Percentiles rank a stretch among this genome's conserved stretches.
phyloP scores from a whole-genome alignment of 2,888 invertebrate genomes.

The Anaspis maculata region DNA sequence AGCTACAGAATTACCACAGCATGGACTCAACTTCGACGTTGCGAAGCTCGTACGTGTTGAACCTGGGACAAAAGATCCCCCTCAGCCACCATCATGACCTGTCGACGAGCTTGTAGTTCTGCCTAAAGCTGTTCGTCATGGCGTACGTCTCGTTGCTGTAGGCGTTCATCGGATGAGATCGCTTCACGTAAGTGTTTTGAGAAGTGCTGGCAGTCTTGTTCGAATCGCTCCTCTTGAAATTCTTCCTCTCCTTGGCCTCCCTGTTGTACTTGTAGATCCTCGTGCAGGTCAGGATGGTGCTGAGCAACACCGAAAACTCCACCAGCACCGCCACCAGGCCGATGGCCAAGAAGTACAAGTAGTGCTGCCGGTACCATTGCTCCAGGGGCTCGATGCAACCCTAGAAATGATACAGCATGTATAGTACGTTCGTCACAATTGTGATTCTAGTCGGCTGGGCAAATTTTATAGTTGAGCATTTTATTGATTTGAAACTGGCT shows the following conservation, averaged over 20 bases:
- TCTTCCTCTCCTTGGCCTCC: slow-evolving; percentile 34
- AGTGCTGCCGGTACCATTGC: slow-evolving; percentile 71
- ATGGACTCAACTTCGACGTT: slow-evolving; percentile 53
- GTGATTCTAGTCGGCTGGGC: no score
- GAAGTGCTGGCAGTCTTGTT: slow-evolving; percentile 10
- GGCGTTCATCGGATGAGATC: slow-evolving; percentile 24
- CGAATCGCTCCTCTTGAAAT: slow-evolving; percentile 15
- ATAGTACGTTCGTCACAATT: neutral
- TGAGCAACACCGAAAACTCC: slow-evolving; percentile 62
- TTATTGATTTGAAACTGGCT: no score
- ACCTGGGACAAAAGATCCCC: slow-evolving; percentile 25
- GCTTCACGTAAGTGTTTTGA: slow-evolving; percentile 13
- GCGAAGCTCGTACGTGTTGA: slow-evolving; percentile 36
- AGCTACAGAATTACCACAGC: slow-evolving; percentile 54
- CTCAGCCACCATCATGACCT: slow-evolving; percentile 38
- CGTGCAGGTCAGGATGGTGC: slow-evolving; percentile 64
- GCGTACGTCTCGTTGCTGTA: slow-evolving; percentile 39
- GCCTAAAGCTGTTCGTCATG: slow-evolving; percentile 35
- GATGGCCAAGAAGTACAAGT: slow-evolving; percentile 56
- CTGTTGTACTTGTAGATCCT: slow-evolving; percentile 49
- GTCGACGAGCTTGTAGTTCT: slow-evolving; percentile 36
- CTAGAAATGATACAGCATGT: slow-evolving; percentile 38
- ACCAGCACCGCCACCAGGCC: slow-evolving; percentile 61
- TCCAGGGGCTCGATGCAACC: slow-evolving; percentile 63
- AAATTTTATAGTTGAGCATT: no score